These are phyloP conservation scores for Physella acuta DNA, from an alignment of 1,140 invertebrate species.

Conservation along the genomic window DNA sequence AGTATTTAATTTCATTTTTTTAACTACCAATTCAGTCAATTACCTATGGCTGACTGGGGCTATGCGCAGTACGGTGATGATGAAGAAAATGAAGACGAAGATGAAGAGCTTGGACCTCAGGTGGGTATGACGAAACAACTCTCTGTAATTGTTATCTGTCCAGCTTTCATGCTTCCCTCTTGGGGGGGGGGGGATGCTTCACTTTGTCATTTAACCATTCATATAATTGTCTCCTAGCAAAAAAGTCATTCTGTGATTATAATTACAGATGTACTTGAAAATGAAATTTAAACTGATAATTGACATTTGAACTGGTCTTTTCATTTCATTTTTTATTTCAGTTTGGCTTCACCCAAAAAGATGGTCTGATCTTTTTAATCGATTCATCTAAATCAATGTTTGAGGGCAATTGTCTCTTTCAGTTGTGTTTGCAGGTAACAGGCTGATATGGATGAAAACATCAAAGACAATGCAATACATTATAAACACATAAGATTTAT, in stretches of 20 bases:
- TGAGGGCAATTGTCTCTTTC: slow-evolving; percentile 55
- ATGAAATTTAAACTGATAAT: neutral
- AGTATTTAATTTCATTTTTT: too few relatives aligned
- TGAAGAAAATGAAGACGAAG: slow-evolving; percentile 12
- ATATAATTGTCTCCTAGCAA: neutral
- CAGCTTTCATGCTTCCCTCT: too few relatives aligned
- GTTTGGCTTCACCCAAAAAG: slow-evolving; percentile 34
- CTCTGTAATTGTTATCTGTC: neutral
- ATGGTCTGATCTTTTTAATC: slow-evolving; percentile 61
- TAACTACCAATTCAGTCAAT: neutral
- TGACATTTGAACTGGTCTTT: neutral
- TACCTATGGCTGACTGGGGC: slow-evolving; percentile 13
- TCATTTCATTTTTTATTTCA: slow-evolving; percentile 12
- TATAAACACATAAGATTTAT: too few relatives aligned
- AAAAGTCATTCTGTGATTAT: neutral
- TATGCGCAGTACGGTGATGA: slow-evolving; percentile 14
- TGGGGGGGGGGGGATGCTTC: neutral
- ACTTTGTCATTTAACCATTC: neutral
- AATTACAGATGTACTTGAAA: neutral
- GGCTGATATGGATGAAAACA: too few relatives aligned
- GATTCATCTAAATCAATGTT: slow-evolving; percentile 62
- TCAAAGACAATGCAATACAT: too few relatives aligned
- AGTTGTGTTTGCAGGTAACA: slow-evolving; percentile 55
- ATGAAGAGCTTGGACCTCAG: neutral
- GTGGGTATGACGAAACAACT: neutral